These are phyloP conservation scores for Anabacerthia variegaticeps DNA, from an alignment of 2,797 vertebrate species.

Conservation along the genomic window DNA sequence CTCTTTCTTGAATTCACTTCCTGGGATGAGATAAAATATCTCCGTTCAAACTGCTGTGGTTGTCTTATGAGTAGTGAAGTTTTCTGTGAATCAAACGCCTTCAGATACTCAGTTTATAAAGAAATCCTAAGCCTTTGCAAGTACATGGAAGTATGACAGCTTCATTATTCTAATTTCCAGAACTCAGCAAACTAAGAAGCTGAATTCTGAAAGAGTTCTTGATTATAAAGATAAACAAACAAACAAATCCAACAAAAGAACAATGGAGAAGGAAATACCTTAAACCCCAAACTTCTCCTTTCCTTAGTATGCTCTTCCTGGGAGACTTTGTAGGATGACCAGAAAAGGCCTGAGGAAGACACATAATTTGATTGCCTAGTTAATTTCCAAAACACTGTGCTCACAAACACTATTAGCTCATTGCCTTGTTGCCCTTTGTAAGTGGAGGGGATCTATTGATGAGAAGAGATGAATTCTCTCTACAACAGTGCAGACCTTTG, in stretches of 20 bases:
- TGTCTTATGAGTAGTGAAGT: not conserved
- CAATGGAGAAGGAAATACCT: not conserved
- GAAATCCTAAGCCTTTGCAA: not conserved
- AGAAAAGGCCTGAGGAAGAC: not conserved
- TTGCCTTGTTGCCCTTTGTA: conserved; percentile 7
- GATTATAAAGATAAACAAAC: not conserved
- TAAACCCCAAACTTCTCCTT: not conserved
- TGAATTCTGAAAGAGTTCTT: not conserved
- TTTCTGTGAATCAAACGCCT: not conserved
- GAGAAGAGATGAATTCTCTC: conserved; percentile 14
- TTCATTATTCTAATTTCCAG: not conserved
- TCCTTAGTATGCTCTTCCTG: not conserved
- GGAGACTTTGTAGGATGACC: not conserved
- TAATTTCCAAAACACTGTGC: not conserved
- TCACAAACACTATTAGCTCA: not conserved
- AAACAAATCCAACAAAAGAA: not conserved
- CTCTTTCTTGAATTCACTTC: not conserved
- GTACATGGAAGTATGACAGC: not conserved
- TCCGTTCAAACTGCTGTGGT: not conserved
- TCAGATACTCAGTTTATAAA: not conserved
- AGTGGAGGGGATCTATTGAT: conserved; percentile 36
- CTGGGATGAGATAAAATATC: not conserved
- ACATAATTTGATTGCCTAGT: not conserved
- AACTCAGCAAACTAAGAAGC: not conserved
- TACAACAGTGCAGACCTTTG: conserved; percentile 47